Conservation (phyloP, 92 coral and sea anemone species). For the Montipora capitata region DNA sequence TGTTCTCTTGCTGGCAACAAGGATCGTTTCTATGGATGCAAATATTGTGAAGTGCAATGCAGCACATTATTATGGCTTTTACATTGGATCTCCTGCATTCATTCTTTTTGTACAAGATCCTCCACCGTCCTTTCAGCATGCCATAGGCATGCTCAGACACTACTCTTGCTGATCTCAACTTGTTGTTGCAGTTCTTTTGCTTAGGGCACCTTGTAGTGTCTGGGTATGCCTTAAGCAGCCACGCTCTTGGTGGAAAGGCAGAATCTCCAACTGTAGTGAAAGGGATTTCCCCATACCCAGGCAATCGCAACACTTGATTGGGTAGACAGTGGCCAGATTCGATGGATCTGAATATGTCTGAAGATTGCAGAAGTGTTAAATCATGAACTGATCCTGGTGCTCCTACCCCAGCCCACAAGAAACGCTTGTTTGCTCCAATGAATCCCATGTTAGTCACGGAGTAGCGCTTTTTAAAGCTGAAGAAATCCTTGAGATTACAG, state of each 20-base stretch:
- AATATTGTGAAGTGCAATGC: conserved; percentile 56
- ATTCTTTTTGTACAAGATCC: conserved; percentile 55
- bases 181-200: conserved; percentile 51
- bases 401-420: too few relatives aligned
- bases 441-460: too few relatives aligned
- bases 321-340: too few relatives aligned
- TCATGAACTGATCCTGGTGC: background rate
- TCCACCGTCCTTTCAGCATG: conserved; percentile 54
- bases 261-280: conserved; percentile 32
- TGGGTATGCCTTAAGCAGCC: conserved; percentile 67
- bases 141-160: conserved; percentile 21
- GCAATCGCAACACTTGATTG: conserved; percentile 3
- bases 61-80: conserved; percentile 51
- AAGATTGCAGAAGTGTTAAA: background rate
- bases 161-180: conserved; percentile 53
- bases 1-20: conserved; percentile 55
- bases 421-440: too few relatives aligned
- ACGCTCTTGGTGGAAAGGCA: conserved; percentile 61
- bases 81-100: conserved; percentile 25
- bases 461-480: too few relatives aligned
- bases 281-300: conserved; percentile 46
- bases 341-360: background rate
- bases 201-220: conserved; percentile 39
- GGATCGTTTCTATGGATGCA: conserved; percentile 39
- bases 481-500: too few relatives aligned